Percentiles rank a stretch among this genome's conserved stretches.
phyloP scores from a whole-genome alignment of 2,113 vertebrate genomes.

The Mystacornis crossleyi region DNA sequence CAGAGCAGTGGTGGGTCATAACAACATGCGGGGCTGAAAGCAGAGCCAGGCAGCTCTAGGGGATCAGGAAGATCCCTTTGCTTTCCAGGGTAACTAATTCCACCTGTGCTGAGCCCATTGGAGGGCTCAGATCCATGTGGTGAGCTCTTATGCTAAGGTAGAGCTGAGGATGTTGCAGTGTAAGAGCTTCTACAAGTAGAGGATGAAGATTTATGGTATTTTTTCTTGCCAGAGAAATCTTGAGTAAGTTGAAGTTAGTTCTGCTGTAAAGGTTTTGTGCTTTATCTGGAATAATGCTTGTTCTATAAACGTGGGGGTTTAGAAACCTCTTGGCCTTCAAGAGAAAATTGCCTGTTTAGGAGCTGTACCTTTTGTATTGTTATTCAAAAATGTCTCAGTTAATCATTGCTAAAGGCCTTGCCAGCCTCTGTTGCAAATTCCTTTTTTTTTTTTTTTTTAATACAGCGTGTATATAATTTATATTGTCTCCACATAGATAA shows the following conservation, averaged over 20 bases:
- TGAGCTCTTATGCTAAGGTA: background rate
- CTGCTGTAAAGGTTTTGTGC: constrained; percentile 30
- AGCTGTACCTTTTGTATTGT: constrained; percentile 5
- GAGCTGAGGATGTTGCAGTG: background rate
- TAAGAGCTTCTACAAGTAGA: background rate
- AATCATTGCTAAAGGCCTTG: background rate
- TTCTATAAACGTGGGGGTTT: constrained; percentile 1
- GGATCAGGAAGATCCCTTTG: background rate
- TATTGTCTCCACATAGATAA: background rate
- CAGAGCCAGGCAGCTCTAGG: background rate
- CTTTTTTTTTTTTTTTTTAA: background rate
- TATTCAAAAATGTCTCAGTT: constrained; percentile 29
- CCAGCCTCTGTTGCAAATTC: background rate
- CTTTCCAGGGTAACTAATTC: background rate
- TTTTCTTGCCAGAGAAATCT: constrained; percentile 8
- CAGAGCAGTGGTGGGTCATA: background rate
- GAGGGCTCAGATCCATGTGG: fast-evolving
- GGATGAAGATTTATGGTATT: background rate
- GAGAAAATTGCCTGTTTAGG: constrained; percentile 10
- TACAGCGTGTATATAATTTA: background rate
- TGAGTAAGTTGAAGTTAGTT: constrained; percentile 19
- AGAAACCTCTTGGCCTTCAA: constrained; percentile 39
- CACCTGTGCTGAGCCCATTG: background rate
- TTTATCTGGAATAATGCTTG: constrained; percentile 16
- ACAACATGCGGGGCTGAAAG: background rate